These are phyloP conservation scores for Subanguina moxae DNA, from an alignment of 1,140 invertebrate species.

Conservation along the genomic window DNA sequence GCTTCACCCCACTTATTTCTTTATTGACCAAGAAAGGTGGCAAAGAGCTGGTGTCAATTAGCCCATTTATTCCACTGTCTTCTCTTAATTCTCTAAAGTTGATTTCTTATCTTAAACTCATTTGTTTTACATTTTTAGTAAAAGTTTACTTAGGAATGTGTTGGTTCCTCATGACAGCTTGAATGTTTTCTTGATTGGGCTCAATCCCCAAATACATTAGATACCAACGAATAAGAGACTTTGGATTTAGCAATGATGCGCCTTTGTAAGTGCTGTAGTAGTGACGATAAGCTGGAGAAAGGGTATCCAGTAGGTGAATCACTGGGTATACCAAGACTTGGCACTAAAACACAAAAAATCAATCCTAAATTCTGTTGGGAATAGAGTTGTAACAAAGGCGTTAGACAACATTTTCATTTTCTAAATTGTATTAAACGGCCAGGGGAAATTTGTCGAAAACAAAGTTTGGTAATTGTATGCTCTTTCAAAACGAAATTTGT, in stretches of 20 bases:
- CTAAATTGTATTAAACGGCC: too few relatives aligned
- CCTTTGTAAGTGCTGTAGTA: constrained; percentile 44
- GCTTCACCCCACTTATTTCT: not conserved
- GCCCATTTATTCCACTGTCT: not conserved
- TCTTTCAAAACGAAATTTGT: too few relatives aligned
- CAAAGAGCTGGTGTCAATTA: constrained; percentile 26
- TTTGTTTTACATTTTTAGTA: too few relatives aligned
- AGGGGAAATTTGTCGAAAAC: too few relatives aligned
- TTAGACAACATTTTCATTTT: too few relatives aligned
- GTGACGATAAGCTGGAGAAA: constrained; percentile 40
- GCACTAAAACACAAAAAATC: constrained; percentile 25
- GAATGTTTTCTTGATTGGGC: constrained; percentile 35
- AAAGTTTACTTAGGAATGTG: constrained; percentile 35
- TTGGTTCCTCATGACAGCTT: constrained; percentile 40
- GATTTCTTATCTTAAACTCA: too few relatives aligned
- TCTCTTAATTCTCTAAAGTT: too few relatives aligned
- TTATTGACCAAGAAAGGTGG: constrained; percentile 21
- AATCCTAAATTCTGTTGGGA: too few relatives aligned
- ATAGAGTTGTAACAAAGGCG: too few relatives aligned
- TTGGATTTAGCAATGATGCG: constrained; percentile 43
- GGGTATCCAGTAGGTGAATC: constrained; percentile 47
- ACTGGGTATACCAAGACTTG: constrained; percentile 47
- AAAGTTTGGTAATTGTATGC: too few relatives aligned
- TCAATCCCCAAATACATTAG: constrained; percentile 48
- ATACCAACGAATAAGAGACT: constrained; percentile 38